Conservation (phyloP, 2,888 invertebrate genomes). For the Sphaerophoria rueppellii region DNA sequence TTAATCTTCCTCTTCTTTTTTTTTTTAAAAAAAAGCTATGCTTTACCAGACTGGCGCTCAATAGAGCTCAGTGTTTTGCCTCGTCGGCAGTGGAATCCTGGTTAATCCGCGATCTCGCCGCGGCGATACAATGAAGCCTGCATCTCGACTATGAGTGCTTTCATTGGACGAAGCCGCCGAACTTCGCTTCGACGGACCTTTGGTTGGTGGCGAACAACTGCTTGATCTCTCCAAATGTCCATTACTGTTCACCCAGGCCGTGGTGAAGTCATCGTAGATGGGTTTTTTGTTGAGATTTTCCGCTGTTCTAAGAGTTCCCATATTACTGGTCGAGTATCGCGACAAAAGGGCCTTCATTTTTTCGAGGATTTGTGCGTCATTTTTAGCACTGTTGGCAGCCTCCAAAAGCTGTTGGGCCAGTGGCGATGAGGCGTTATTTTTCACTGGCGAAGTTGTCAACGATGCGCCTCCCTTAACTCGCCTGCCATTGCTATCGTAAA, state of each 20-base stretch:
- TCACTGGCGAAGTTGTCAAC: slow-evolving; percentile 83
- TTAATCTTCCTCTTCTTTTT: slow-evolving; percentile 41
- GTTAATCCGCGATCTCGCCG: slow-evolving; percentile 80
- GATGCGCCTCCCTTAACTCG: slow-evolving; percentile 81
- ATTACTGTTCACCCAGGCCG: slow-evolving; percentile 89
- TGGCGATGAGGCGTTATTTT: slow-evolving; percentile 85
- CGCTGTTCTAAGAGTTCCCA: slow-evolving; percentile 52
- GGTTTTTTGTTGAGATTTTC: slow-evolving; percentile 80
- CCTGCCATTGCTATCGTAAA: slow-evolving; percentile 83
- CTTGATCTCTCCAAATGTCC: slow-evolving; percentile 86
- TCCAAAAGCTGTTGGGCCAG: slow-evolving; percentile 88
- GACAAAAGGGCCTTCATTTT: slow-evolving; percentile 89
- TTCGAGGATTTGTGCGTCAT: slow-evolving; percentile 88
- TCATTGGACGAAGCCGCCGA: slow-evolving; percentile 81
- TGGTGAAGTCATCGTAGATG: slow-evolving; percentile 86
- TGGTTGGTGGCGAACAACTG: slow-evolving; percentile 82
- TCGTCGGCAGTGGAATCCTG: slow-evolving; percentile 81
- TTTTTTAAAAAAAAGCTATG: not conserved
- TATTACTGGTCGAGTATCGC: slow-evolving; percentile 83
- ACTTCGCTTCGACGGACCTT: slow-evolving; percentile 80
- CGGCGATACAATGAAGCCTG: slow-evolving; percentile 78
- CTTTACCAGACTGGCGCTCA: slow-evolving; percentile 76
- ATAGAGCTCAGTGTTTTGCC: slow-evolving; percentile 81
- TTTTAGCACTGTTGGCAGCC: slow-evolving; percentile 87
- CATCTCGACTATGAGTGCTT: slow-evolving; percentile 79